Evolutionary conservation across 2,888 invertebrate genomes (phyloP).

Genomic region (Polyploca ridens): DNA sequence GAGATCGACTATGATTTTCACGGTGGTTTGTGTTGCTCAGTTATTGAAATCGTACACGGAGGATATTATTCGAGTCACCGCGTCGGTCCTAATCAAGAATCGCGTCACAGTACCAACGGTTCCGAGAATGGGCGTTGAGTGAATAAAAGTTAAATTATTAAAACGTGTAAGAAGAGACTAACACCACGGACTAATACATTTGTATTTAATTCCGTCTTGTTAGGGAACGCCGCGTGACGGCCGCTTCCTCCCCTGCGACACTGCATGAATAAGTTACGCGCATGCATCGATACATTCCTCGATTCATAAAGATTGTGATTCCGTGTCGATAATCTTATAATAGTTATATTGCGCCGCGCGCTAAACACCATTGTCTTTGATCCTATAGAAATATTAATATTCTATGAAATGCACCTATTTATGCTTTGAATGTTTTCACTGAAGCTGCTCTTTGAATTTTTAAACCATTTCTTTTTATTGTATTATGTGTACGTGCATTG

Average conservation of each 20-base stretch:
- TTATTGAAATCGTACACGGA: conserved; percentile 56
- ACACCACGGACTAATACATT: conserved; percentile 59
- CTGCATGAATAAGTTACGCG: conserved; percentile 65
- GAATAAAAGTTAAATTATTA: conserved; percentile 73
- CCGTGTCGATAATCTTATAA: conserved; percentile 32
- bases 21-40: conserved; percentile 43
- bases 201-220: conserved; percentile 79
- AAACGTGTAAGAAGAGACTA: conserved; percentile 63
- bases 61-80: conserved; percentile 52
- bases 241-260: conserved; percentile 70
- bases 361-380: conserved; percentile 21
- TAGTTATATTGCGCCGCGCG: conserved; percentile 11
- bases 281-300: conserved; percentile 41
- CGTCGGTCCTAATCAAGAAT: conserved; percentile 70
- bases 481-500: background rate
- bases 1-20: conserved; percentile 38
- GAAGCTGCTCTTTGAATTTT: background rate
- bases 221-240: conserved; percentile 68
- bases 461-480: conserved; percentile 1
- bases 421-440: conserved; percentile 1
- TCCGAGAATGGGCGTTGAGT: conserved; percentile 65
- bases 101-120: conserved; percentile 59
- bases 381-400: background rate
- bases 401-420: background rate
- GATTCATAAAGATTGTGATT: conserved; percentile 32